A percentile compares a stretch with the other conserved stretches of the same genome.
Evolutionary conservation across 2,113 vertebrate species (phyloP).

Genomic region (Heterotis niloticus): DNA sequence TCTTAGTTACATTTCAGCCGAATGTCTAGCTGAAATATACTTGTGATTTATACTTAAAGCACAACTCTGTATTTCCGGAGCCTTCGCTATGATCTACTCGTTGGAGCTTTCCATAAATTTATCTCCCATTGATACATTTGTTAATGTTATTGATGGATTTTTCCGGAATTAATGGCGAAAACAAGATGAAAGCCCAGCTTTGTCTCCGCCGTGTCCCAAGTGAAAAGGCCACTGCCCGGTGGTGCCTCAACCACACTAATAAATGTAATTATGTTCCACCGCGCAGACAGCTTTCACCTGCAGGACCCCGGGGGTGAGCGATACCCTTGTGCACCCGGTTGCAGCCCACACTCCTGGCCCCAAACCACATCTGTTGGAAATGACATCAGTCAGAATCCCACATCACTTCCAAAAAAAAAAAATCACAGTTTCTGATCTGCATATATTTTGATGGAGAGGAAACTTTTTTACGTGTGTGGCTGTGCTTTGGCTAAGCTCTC

Average conservation of each 20-base stretch:
- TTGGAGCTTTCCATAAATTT: too few species aligned
- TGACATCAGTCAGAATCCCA: conserved; percentile 40
- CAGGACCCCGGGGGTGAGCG: conserved; percentile 58
- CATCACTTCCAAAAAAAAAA: conserved; percentile 29
- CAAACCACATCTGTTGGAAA: not conserved
- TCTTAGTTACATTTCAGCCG: too few species aligned
- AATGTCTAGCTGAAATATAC: too few species aligned
- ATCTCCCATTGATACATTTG: not conserved
- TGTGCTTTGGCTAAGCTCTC: conserved; percentile 59
- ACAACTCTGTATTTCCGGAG: too few species aligned
- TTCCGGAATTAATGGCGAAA: conserved; percentile 29
- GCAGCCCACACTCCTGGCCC: conserved; percentile 49
- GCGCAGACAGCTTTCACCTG: conserved; percentile 72
- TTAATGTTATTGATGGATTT: not conserved
- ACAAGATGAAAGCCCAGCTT: conserved; percentile 13
- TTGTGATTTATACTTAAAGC: too few species aligned
- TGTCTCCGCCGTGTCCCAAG: conserved; percentile 30
- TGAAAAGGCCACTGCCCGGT: conserved; percentile 62
- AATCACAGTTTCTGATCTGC: not conserved
- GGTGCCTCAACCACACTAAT: conserved; percentile 61
- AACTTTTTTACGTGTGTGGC: not conserved
- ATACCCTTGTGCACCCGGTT: conserved; percentile 50
- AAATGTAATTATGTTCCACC: conserved; percentile 61
- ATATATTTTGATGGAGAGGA: not conserved
- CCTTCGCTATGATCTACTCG: too few species aligned